Conservation (phyloP, 2,888 invertebrate species). For the Drosophila borealis region DNA sequence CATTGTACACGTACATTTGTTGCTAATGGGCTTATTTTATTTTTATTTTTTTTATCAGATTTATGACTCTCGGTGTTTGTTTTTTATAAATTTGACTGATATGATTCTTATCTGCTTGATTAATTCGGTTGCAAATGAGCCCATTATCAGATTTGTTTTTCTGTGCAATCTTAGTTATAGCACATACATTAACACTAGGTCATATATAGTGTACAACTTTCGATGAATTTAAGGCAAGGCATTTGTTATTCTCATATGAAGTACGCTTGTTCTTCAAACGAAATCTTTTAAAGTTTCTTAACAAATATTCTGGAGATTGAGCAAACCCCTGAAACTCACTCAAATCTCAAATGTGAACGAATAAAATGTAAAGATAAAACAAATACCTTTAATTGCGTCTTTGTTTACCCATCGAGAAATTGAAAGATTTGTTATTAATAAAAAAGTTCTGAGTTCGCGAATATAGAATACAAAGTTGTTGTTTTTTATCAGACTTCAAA, state of each 20-base stretch:
- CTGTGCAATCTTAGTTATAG: not conserved
- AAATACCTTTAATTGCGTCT: not conserved
- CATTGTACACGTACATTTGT: constrained; percentile 8
- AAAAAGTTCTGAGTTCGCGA: not conserved
- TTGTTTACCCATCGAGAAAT: not conserved
- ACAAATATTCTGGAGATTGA: too few relatives aligned
- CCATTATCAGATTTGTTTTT: constrained; percentile 22
- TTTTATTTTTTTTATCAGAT: constrained; percentile 29
- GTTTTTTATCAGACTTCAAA: constrained; percentile 1
- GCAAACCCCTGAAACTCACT: too few relatives aligned
- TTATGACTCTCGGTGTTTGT: constrained; percentile 26
- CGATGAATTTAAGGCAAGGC: not conserved
- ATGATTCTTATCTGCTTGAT: constrained; percentile 36
- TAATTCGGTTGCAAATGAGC: constrained; percentile 39
- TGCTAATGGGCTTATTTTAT: constrained; percentile 8
- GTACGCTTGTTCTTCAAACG: too few relatives aligned
- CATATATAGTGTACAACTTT: not conserved
- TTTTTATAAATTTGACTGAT: constrained; percentile 20
- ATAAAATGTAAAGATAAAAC: not conserved
- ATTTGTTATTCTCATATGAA: not conserved
- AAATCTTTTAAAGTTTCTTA: too few relatives aligned
- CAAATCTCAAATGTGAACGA: too few relatives aligned
- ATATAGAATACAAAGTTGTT: not conserved
- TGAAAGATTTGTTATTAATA: constrained; percentile 7
- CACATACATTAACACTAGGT: not conserved